Evolutionary conservation across 1,140 invertebrate genomes (phyloP), one percentile per base, ranked within the genome.

Genomic region (Drosophila nigrodunni): DNA sequence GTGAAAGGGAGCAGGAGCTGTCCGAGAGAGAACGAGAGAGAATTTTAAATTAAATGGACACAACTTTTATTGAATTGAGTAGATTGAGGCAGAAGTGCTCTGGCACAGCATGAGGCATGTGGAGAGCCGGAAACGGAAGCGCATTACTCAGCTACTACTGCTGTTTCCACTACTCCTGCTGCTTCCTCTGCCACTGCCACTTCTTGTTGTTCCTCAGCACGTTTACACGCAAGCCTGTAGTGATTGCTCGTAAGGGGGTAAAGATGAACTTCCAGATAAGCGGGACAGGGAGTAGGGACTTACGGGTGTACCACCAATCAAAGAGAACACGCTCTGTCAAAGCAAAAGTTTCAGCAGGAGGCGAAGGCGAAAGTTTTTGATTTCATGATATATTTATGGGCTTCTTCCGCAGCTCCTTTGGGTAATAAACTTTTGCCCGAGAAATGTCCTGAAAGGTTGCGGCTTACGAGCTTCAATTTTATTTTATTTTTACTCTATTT

Each of bases 41-140:
- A 85, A 88, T 91, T 91, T 89, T 82, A 91, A 91, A 91, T 91
- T 82, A 91, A 91, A 91, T 91, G 89, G 83, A 91, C 88, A 85
- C 89, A 91, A 85, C 68, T 91, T 88, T 91, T 91, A 90, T 91
- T 91, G 83, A 88, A 91, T 91, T 85, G 78, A 81, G 66, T 82
- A 73, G 69, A 62, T 64, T 37, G 43, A 60, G 49, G 15, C 25
- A 47, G 30, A 21, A 64, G 59, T 71, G 39, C 41, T 71, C 39
- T 18, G 60, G 37, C 52, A 34, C 35, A 68, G 47, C 66, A 47
- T 74, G 10, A 9, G 21, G 15, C 25, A 47, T 55, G 55, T 50
- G 39, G 37, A 41, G 44, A 47, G 46, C 44, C 77, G 80, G 83
- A 88, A 83, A 82, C 80, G 83, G 80, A 88, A 87, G 82, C 83